A percentile compares a stretch with the other conserved stretches of the same genome.
phyloP scores from a whole-genome alignment of 2,797 vertebrate species.

The Thaleichthys pacificus region DNA sequence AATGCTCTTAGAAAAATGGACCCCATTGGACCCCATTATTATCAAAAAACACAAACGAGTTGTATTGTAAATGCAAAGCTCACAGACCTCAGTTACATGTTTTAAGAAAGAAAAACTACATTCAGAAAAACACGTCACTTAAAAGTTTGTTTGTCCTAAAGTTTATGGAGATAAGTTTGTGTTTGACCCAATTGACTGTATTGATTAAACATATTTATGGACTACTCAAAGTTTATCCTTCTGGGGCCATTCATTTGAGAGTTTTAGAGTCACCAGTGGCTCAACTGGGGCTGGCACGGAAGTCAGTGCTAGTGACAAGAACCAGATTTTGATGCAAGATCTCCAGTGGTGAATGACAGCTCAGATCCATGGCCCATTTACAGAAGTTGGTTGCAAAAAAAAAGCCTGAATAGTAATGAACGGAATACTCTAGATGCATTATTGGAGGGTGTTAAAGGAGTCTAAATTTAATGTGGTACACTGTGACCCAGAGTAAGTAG shows the following conservation, averaged over 20 bases:
- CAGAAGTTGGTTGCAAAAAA: slow-evolving; percentile 77
- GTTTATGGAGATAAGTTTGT: slow-evolving; percentile 13
- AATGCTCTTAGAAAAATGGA: slow-evolving; percentile 15
- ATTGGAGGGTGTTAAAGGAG: slow-evolving; percentile 79
- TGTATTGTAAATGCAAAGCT: slow-evolving; percentile 3
- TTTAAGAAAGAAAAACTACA: slow-evolving; percentile 13
- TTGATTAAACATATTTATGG: slow-evolving; percentile 55
- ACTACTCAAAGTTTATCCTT: slow-evolving; percentile 61
- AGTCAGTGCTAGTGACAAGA: slow-evolving; percentile 73
- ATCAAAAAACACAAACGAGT: slow-evolving; percentile 5
- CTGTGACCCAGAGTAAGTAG: slow-evolving; percentile 67
- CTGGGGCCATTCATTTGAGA: slow-evolving; percentile 76
- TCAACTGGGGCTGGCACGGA: slow-evolving; percentile 78
- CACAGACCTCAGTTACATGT: slow-evolving; percentile 17
- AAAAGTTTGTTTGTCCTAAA: neutral
- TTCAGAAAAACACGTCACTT: neutral
- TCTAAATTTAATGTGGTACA: slow-evolving; percentile 81
- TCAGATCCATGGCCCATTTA: slow-evolving; percentile 86
- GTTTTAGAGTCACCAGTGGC: slow-evolving; percentile 74
- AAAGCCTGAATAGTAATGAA: slow-evolving; percentile 77
- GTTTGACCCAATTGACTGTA: slow-evolving; percentile 36
- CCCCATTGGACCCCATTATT: slow-evolving; percentile 20
- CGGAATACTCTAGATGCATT: slow-evolving; percentile 78
- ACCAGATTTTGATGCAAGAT: slow-evolving; percentile 77
- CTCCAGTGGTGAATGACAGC: slow-evolving; percentile 75